Conservation (phyloP, 2,888 invertebrate genomes). For the Brachynemurus nebulosus region DNA sequence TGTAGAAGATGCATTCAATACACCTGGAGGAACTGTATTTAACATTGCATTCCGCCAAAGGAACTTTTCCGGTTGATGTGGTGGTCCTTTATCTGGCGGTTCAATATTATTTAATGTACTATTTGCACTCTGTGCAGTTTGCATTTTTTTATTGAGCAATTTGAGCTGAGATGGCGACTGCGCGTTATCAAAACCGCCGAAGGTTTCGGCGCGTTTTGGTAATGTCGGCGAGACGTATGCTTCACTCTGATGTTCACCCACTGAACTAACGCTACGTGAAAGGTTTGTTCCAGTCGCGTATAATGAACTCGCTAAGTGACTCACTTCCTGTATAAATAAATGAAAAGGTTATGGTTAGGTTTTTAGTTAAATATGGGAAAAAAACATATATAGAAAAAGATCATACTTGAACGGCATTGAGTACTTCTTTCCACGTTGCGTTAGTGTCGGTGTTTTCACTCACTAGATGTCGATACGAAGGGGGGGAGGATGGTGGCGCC, state of each 20-base stretch:
- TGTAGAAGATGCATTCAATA: conserved; percentile 28
- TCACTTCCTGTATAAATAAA: conserved; percentile 46
- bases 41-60: conserved; percentile 38
- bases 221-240: conserved; percentile 74
- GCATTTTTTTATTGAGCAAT: conserved; percentile 27
- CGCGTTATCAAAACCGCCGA: conserved; percentile 79
- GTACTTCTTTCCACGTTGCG: conserved; percentile 71
- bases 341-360: conserved; percentile 17
- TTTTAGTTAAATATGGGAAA: neutral
- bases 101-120: conserved; percentile 29
- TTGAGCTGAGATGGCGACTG: conserved; percentile 26
- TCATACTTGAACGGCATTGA: conserved; percentile 54
- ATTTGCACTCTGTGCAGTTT: conserved; percentile 24
- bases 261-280: conserved; percentile 84
- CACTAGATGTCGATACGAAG: conserved; percentile 64
- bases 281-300: conserved; percentile 64
- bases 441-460: conserved; percentile 63
- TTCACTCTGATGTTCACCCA: conserved; percentile 81
- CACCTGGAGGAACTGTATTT: conserved; percentile 31
- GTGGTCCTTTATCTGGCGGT: conserved; percentile 23
- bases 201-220: conserved; percentile 89
- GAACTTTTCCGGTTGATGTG: conserved; percentile 29
- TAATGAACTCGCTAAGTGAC: conserved; percentile 56
- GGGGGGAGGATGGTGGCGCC: conserved; percentile 42
- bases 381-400: conserved; percentile 8